phyloP scores from a whole-genome alignment of 2,888 invertebrate species.

The Nudaria mundana region DNA sequence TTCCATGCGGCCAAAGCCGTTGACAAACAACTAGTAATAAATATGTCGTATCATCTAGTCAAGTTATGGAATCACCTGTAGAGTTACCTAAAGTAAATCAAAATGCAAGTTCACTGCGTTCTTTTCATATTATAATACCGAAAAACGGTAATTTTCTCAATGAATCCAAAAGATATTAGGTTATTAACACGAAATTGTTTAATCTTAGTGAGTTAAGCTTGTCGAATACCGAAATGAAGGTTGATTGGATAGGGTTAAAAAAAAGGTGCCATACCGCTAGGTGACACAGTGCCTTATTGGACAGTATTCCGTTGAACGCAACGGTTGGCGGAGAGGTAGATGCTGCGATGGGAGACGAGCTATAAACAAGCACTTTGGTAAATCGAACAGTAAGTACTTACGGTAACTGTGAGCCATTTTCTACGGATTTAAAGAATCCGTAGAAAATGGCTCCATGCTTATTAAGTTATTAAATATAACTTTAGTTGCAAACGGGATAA shows the following conservation, averaged over 20 bases:
- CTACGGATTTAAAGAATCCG: background rate
- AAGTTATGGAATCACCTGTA: too few relatives aligned
- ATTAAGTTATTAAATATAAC: too few relatives aligned
- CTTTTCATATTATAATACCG: background rate
- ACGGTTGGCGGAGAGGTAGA: conserved; percentile 44
- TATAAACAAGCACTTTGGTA: conserved; percentile 29
- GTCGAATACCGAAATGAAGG: conserved; percentile 53
- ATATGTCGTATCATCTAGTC: too few relatives aligned
- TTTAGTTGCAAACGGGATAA: too few relatives aligned
- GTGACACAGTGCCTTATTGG: conserved; percentile 77
- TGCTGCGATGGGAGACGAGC: conserved; percentile 24
- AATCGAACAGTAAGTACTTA: conserved; percentile 14
- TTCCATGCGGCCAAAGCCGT: too few relatives aligned
- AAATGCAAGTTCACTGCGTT: too few relatives aligned
- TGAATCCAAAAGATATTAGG: conserved; percentile 1
- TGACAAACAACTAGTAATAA: too few relatives aligned
- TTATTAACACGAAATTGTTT: conserved; percentile 11
- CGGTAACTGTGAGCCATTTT: background rate
- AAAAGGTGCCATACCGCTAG: conserved; percentile 74
- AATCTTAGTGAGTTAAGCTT: conserved; percentile 33
- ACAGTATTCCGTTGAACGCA: conserved; percentile 64
- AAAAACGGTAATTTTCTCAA: background rate
- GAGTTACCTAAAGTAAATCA: too few relatives aligned
- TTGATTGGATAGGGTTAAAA: conserved; percentile 57
- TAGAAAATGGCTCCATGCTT: too few relatives aligned